These are phyloP conservation scores for Motacilla alba DNA, from an alignment of 2,113 vertebrate species.

Conservation along the genomic window DNA sequence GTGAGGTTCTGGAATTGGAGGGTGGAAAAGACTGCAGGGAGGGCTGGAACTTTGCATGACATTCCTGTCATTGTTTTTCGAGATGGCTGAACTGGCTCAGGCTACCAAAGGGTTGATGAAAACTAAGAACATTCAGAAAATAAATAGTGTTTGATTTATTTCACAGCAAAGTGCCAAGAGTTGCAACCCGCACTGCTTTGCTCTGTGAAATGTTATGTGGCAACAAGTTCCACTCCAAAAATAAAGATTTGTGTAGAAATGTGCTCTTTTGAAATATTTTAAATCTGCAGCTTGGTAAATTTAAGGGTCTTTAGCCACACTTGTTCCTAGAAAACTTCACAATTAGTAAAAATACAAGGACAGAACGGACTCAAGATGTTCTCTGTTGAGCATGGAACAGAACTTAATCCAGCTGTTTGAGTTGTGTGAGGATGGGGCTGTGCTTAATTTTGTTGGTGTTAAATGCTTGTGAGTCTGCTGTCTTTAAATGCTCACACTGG, in stretches of 20 bases:
- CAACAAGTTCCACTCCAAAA: background rate
- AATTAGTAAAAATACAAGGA: background rate
- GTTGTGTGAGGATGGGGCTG: background rate
- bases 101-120: background rate
- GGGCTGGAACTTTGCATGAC: background rate
- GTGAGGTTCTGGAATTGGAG: constrained; percentile 30
- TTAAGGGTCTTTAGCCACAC: background rate
- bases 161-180: background rate
- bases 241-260: background rate
- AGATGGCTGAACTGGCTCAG: background rate
- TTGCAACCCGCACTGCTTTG: background rate
- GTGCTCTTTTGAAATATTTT: background rate
- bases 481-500: background rate
- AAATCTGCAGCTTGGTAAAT: background rate
- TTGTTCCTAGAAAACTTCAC: background rate
- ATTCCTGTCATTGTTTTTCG: background rate
- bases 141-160: background rate
- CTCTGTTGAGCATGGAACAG: accelerated
- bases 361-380: background rate
- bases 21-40: background rate
- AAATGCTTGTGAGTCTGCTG: background rate
- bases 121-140: background rate
- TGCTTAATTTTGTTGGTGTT: background rate
- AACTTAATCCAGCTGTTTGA: background rate
- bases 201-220: background rate